Evolutionary conservation across 1,140 invertebrate species (phyloP), one percentile per base, ranked within the genome.

Genomic region (Drosophila kohkoa): DNA sequence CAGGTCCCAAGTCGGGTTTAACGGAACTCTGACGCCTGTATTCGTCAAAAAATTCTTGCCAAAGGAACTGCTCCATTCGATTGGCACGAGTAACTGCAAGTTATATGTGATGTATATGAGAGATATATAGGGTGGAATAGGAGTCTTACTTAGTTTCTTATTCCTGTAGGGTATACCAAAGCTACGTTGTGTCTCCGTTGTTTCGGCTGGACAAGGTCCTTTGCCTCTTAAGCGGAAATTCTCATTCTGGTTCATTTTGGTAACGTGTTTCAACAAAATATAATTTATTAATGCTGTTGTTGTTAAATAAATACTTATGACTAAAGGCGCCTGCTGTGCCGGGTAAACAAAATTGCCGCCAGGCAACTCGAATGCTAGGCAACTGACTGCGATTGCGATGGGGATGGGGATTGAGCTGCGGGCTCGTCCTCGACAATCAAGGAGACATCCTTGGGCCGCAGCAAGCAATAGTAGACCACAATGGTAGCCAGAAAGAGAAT

Each of bases 401-500:
- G 35, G 28, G 62, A 25, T 7, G 60, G 52, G 7, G 20, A 11
- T 7, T 48, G 38, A 6, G 6, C 51, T 8, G 63, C 32, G 1
- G 41, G 3, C 11, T 83, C 80, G 20, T 89, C 81, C 10, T 92
- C 87, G 11, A 92, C 81, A 38, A 91, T 77, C 6, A 94, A 91
- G 15, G 94, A 91, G 4, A 93, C 93, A 70, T 94, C 93, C 74
- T 93, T 93, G 0, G 94, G 94, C 64, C 94, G 93, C 32, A 95
- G 89, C 48, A 94, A 71, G n/a, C 93, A 91, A 70, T 94, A 94
- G 87, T 94, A 95, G 7, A 94, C 92, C 28, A 94, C 72, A 52
- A 94, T 91, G 58, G 94, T 94, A 75, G 92, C 88, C 55, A 94
- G 91, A 57, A 94, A 93, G 1, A 94, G 82, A 0, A 93, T 63